phyloP scores from a whole-genome alignment of 2,113 vertebrate species.

The Trematocara stigmaticum region DNA sequence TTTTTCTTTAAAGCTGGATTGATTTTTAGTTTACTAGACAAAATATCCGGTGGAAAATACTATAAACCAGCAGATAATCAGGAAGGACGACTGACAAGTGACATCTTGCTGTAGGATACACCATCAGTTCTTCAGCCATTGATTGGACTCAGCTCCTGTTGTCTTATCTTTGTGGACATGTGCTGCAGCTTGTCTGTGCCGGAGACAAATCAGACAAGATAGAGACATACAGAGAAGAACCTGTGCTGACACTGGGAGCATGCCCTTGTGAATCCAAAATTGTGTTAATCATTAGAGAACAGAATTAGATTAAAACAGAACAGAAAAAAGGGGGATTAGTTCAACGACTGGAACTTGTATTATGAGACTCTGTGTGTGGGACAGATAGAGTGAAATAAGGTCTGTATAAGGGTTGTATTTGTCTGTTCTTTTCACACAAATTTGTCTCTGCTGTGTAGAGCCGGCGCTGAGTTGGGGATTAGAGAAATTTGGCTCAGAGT shows the following conservation, averaged over 20 bases:
- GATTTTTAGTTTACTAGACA: slow-evolving; percentile 7
- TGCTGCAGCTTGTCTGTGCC: slow-evolving; percentile 4
- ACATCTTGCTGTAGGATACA: slow-evolving; percentile 26
- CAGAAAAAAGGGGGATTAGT: slow-evolving; percentile 43
- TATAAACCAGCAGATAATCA: slow-evolving; percentile 36
- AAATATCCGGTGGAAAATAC: background rate
- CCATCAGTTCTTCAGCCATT: slow-evolving; percentile 15
- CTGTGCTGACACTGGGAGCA: slow-evolving; percentile 1
- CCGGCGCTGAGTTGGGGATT: slow-evolving; percentile 44
- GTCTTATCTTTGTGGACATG: slow-evolving; percentile 48
- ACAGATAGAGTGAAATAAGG: slow-evolving; percentile 26
- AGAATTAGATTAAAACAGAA: slow-evolving; percentile 23
- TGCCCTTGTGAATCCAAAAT: slow-evolving; percentile 22
- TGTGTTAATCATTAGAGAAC: slow-evolving; percentile 32
- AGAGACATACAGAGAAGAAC: background rate
- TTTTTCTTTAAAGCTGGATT: background rate
- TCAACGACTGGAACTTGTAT: slow-evolving; percentile 43
- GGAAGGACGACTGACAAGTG: slow-evolving; percentile 32
- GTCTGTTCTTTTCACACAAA: slow-evolving; percentile 38
- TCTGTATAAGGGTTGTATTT: slow-evolving; percentile 24
- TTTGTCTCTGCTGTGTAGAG: slow-evolving; percentile 31
- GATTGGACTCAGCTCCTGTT: slow-evolving; percentile 33
- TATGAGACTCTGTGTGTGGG: background rate
- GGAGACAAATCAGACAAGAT: slow-evolving; percentile 1
- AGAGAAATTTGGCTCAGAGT: slow-evolving; percentile 39